These are phyloP conservation scores for Heliconius nattereri DNA, from an alignment of 1,140 invertebrate species.

Conservation along the genomic window DNA sequence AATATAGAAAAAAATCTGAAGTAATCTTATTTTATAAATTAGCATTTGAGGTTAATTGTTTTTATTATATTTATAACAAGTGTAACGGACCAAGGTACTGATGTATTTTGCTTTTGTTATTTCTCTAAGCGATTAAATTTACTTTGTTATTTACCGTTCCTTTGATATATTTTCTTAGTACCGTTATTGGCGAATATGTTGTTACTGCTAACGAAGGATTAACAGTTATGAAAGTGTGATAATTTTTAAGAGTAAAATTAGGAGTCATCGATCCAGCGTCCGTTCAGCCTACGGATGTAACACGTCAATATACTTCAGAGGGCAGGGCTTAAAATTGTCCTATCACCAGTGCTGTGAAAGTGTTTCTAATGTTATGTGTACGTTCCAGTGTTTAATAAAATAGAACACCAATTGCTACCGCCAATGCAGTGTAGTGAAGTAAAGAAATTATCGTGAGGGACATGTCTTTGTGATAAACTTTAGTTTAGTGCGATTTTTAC, in stretches of 20 bases:
- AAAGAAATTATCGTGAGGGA: conserved; percentile 48
- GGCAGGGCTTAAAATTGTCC: conserved; percentile 72
- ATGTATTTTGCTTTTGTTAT: conserved; percentile 72
- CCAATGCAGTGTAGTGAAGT: conserved; percentile 33
- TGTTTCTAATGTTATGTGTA: conserved; percentile 43
- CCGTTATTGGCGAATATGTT: conserved; percentile 54
- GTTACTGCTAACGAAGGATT: conserved; percentile 7
- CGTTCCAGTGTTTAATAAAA: conserved; percentile 22
- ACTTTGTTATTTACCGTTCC: conserved; percentile 78
- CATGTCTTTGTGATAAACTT: conserved; percentile 49
- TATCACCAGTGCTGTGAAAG: conserved; percentile 69
- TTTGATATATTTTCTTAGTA: conserved; percentile 62
- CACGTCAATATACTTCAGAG: conserved; percentile 78
- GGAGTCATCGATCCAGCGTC: conserved; percentile 71
- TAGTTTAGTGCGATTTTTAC: conserved; percentile 39
- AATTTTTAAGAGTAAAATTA: conserved; percentile 45
- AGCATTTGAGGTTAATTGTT: conserved; percentile 70
- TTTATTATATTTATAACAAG: conserved; percentile 61
- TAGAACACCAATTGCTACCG: conserved; percentile 17
- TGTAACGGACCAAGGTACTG: conserved; percentile 77
- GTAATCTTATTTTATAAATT: conserved; percentile 71
- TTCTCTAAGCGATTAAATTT: conserved; percentile 60
- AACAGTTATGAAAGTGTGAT: conserved; percentile 41
- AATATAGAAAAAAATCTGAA: conserved; percentile 75
- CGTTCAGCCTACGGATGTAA: conserved; percentile 73